Percentiles rank a stretch among this genome's conserved stretches.
Evolutionary conservation across 2,113 vertebrate species (phyloP).

Genomic region (Eubucco bourcierii): DNA sequence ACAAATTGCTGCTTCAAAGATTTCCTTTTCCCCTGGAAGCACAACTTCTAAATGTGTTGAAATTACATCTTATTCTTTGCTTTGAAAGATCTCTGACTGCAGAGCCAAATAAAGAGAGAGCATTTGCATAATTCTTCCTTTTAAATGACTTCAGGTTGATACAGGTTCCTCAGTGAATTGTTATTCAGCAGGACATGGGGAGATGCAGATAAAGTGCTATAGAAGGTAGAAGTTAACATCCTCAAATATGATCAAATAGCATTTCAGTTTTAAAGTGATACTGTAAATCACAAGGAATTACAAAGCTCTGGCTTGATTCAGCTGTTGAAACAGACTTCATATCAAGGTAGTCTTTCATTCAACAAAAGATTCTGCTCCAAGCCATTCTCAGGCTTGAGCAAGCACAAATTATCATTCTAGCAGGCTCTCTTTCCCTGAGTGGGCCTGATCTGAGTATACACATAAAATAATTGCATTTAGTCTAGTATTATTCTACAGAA

Average conservation of each 20-base stretch:
- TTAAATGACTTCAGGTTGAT: conserved; percentile 53
- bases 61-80: conserved; percentile 74
- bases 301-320: conserved; percentile 45
- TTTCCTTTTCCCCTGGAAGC: conserved; percentile 59
- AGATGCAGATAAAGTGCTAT: conserved; percentile 69
- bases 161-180: conserved; percentile 62
- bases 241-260: conserved; percentile 66
- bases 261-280: conserved; percentile 63
- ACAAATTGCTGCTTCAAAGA: conserved; percentile 71
- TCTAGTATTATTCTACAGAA: background rate
- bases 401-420: conserved; percentile 9
- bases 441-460: background rate
- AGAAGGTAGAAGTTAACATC: conserved; percentile 64
- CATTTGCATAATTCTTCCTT: conserved; percentile 66
- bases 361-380: conserved; percentile 28
- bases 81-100: conserved; percentile 47
- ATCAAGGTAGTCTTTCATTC: conserved; percentile 31
- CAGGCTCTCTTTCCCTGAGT: background rate
- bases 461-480: background rate
- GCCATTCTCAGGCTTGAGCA: background rate
- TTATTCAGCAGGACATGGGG: conserved; percentile 60
- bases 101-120: conserved; percentile 55
- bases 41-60: conserved; percentile 49
- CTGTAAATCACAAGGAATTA: conserved; percentile 62
- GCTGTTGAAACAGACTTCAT: conserved; percentile 36